These are phyloP conservation scores for Arothron firmamentum DNA, from an alignment of 2,113 vertebrate species.

Conservation along the genomic window DNA sequence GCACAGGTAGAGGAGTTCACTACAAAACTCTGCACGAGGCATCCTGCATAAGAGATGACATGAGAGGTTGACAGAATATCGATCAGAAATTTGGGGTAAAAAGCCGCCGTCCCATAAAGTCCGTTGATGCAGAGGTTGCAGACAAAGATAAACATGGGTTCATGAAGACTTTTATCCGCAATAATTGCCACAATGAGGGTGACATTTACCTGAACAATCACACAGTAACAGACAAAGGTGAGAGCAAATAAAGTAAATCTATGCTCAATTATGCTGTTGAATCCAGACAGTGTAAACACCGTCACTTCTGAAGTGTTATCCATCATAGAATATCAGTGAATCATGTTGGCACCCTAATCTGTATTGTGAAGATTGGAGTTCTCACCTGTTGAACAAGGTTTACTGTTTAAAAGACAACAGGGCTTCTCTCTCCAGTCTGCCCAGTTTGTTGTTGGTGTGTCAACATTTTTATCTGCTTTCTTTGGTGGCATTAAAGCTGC, in stretches of 20 bases:
- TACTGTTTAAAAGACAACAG: too few relatives aligned
- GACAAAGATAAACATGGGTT: conserved; percentile 53
- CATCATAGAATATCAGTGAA: neutral
- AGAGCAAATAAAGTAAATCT: conserved; percentile 28
- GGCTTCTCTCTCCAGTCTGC: too few relatives aligned
- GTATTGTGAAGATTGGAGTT: too few relatives aligned
- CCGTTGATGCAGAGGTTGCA: conserved; percentile 51
- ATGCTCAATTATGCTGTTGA: conserved; percentile 12
- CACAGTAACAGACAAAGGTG: conserved; percentile 40
- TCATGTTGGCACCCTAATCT: neutral
- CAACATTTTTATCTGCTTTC: too few relatives aligned
- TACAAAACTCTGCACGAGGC: conserved; percentile 44
- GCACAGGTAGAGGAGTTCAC: conserved; percentile 22
- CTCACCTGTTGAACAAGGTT: too few relatives aligned
- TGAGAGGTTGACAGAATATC: conserved; percentile 34
- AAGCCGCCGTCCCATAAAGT: conserved; percentile 47
- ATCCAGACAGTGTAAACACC: conserved; percentile 40
- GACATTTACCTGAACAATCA: conserved; percentile 41
- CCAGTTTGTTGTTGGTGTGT: too few relatives aligned
- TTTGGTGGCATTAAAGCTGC: too few relatives aligned
- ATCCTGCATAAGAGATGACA: conserved; percentile 42
- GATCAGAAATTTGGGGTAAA: conserved; percentile 49
- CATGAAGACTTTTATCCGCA: conserved; percentile 38
- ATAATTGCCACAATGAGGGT: conserved; percentile 30
- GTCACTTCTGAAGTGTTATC: conserved; percentile 33